These are phyloP conservation scores for Micromesistius poutassou DNA, from an alignment of 2,797 vertebrate genomes.

Conservation along the genomic window DNA sequence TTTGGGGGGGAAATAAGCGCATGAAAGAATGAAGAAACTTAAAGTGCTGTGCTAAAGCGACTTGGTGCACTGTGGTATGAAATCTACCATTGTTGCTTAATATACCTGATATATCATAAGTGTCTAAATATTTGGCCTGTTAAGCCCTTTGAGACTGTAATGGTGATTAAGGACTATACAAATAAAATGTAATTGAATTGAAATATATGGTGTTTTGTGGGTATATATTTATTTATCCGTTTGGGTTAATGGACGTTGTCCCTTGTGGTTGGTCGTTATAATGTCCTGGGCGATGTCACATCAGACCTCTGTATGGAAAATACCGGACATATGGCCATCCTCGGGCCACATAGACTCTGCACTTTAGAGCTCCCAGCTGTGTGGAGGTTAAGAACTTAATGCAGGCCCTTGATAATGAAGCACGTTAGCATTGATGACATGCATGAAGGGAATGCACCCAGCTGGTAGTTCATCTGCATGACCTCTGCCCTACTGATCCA, in stretches of 20 bases:
- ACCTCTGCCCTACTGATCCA: not conserved
- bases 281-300: not conserved
- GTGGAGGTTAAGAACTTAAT: not conserved
- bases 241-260: not conserved
- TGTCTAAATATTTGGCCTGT: too few relatives aligned
- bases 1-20: not conserved
- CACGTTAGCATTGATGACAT: conserved; percentile 11
- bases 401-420: not conserved
- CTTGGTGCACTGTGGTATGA: not conserved
- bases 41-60: not conserved
- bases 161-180: too few relatives aligned
- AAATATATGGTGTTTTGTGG: too few relatives aligned
- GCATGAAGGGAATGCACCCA: conserved; percentile 36
- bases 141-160: too few relatives aligned
- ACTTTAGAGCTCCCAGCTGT: not conserved
- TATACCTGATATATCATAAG: not conserved
- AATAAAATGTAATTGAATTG: too few relatives aligned
- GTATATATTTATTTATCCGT: too few relatives aligned
- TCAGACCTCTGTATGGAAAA: not conserved
- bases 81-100: not conserved
- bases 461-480: conserved; percentile 39
- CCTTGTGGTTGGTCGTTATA: too few relatives aligned
- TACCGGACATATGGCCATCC: conserved; percentile 26
- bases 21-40: not conserved
- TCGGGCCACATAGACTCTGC: conserved; percentile 23